These are phyloP conservation scores for Ptilonorhynchus violaceus DNA, from an alignment of 2,113 vertebrate genomes.

Conservation along the genomic window DNA sequence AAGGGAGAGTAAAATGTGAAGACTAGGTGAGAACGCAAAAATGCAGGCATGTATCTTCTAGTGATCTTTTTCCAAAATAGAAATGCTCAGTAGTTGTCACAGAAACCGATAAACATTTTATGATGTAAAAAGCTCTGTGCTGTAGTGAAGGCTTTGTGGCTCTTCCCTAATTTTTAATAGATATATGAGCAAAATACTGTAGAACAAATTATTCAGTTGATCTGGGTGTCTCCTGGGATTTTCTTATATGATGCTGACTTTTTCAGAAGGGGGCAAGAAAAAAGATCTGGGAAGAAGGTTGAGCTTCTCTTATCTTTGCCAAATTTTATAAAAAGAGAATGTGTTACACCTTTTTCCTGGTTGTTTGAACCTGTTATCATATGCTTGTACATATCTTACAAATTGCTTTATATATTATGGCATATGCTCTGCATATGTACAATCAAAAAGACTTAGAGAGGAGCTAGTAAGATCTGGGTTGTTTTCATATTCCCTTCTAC, in stretches of 20 bases:
- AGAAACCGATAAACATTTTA: background rate
- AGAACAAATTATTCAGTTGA: background rate
- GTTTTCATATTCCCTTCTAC: background rate
- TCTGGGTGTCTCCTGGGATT: background rate
- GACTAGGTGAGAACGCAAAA: background rate
- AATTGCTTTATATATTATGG: background rate
- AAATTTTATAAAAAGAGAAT: background rate
- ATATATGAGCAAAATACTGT: background rate
- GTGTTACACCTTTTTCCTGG: background rate
- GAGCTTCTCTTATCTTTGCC: background rate
- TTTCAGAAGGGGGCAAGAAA: background rate
- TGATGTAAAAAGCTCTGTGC: background rate
- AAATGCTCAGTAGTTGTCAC: background rate
- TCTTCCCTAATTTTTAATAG: background rate
- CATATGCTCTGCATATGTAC: background rate
- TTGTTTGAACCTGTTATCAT: background rate
- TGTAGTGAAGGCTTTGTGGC: background rate
- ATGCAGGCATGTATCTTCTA: background rate
- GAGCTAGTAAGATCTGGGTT: background rate
- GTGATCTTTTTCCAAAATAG: background rate
- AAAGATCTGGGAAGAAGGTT: background rate
- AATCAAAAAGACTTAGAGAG: background rate
- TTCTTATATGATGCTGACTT: background rate
- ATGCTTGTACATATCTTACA: background rate
- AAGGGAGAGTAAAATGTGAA: background rate